Conservation (phyloP, 2,113 vertebrate species). For the Euleptes europaea region DNA sequence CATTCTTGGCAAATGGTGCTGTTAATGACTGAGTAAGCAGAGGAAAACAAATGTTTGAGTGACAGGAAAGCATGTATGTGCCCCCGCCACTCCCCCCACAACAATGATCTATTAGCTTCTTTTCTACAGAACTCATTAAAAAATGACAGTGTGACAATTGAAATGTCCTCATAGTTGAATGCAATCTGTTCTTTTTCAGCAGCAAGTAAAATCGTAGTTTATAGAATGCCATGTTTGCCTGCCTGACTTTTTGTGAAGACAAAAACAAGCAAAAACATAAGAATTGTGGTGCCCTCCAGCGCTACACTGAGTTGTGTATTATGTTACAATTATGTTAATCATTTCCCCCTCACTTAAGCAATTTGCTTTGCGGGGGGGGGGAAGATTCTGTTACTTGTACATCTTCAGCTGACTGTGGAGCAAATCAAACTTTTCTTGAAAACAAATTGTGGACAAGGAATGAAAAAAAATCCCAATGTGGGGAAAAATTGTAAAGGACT, state of each 20-base stretch:
- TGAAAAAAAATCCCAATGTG: too few relatives aligned
- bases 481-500: too few relatives aligned
- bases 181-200: slow-evolving; percentile 9
- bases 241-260: background rate
- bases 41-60: slow-evolving; percentile 2
- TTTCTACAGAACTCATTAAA: slow-evolving; percentile 10
- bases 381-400: slow-evolving; percentile 14
- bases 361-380: background rate
- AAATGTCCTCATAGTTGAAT: slow-evolving; percentile 13
- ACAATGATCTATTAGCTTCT: slow-evolving; percentile 19
- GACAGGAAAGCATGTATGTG: background rate
- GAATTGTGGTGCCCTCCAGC: background rate
- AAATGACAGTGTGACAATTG: slow-evolving; percentile 10
- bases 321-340: background rate
- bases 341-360: background rate
- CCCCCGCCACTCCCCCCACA: background rate
- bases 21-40: background rate
- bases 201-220: background rate
- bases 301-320: background rate
- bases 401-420: background rate
- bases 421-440: slow-evolving; percentile 29
- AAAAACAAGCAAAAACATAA: background rate
- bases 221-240: background rate
- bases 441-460: slow-evolving; percentile 23
- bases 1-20: background rate